These are phyloP conservation scores for Hyles lineata DNA, from an alignment of 2,888 invertebrate genomes.

Conservation along the genomic window DNA sequence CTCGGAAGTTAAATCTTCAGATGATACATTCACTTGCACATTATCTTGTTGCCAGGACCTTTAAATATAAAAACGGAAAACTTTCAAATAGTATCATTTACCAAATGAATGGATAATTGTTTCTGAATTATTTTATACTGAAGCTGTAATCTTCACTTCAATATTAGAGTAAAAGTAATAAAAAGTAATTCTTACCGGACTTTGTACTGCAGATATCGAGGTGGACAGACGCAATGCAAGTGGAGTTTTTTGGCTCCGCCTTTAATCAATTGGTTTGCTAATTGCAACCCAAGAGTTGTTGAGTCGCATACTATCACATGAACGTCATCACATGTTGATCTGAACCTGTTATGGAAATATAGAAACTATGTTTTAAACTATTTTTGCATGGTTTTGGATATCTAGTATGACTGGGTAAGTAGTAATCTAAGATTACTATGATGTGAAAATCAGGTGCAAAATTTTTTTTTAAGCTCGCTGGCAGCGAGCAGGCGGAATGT, in stretches of 20 bases:
- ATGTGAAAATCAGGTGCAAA: too few species aligned
- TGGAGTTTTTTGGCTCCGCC: conserved; percentile 53
- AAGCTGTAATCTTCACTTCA: conserved; percentile 44
- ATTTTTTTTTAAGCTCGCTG: too few species aligned
- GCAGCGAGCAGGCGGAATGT: too few species aligned
- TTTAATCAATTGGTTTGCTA: conserved; percentile 50
- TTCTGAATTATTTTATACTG: conserved; percentile 42
- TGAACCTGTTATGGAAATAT: conserved; percentile 39
- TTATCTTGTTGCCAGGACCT: conserved; percentile 47
- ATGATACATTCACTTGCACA: conserved; percentile 40
- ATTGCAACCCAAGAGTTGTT: conserved; percentile 46
- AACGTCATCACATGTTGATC: conserved; percentile 36
- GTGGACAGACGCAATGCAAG: conserved; percentile 53
- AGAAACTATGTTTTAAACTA: neutral
- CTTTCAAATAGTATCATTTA: too few species aligned
- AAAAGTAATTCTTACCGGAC: conserved; percentile 46
- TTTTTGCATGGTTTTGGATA: neutral
- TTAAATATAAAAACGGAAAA: conserved; percentile 31
- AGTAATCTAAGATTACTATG: too few species aligned
- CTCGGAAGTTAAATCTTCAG: conserved; percentile 32
- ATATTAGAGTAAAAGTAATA: conserved; percentile 38
- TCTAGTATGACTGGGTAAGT: too few species aligned
- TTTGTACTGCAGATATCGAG: conserved; percentile 56
- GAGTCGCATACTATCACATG: conserved; percentile 52
- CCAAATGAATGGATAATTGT: neutral